Evolutionary conservation across 2,113 vertebrate species (phyloP).

Genomic region (Percopsis transmontana): DNA sequence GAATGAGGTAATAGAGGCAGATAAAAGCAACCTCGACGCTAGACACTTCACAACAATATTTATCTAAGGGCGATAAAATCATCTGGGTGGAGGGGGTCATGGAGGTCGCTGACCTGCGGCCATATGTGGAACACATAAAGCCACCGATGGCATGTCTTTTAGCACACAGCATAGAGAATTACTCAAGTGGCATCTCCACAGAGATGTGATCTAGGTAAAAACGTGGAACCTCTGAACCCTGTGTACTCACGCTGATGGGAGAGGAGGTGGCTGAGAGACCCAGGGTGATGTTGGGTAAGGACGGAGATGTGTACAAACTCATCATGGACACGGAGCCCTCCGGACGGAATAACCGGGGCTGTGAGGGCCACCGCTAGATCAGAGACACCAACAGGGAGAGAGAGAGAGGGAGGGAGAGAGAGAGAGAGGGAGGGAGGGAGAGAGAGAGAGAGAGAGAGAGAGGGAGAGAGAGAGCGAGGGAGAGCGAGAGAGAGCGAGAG

Average conservation of each 20-base stretch:
- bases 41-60: slow-evolving; percentile 77
- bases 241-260: slow-evolving; percentile 87
- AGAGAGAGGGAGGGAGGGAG: slow-evolving; percentile 10
- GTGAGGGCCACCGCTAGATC: slow-evolving; percentile 88
- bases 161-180: slow-evolving; percentile 35
- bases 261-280: slow-evolving; percentile 87
- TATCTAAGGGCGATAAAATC: slow-evolving; percentile 78
- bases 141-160: slow-evolving; percentile 52
- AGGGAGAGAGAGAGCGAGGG: neutral
- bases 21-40: slow-evolving; percentile 69
- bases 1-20: slow-evolving; percentile 74
- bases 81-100: slow-evolving; percentile 51
- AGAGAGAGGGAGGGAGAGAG: slow-evolving; percentile 4
- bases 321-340: slow-evolving; percentile 92
- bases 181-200: slow-evolving; percentile 13
- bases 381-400: slow-evolving; percentile 49
- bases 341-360: slow-evolving; percentile 87
- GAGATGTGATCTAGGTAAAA: slow-evolving; percentile 27
- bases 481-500: slow-evolving; percentile 28
- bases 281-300: slow-evolving; percentile 95
- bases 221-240: neutral
- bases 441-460: neutral
- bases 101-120: slow-evolving; percentile 65
- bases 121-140: slow-evolving; percentile 50
- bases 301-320: slow-evolving; percentile 95